Base-by-base conservation (phyloP, 2,888 invertebrate species). In the Aspidiotus rigidus region DNA sequence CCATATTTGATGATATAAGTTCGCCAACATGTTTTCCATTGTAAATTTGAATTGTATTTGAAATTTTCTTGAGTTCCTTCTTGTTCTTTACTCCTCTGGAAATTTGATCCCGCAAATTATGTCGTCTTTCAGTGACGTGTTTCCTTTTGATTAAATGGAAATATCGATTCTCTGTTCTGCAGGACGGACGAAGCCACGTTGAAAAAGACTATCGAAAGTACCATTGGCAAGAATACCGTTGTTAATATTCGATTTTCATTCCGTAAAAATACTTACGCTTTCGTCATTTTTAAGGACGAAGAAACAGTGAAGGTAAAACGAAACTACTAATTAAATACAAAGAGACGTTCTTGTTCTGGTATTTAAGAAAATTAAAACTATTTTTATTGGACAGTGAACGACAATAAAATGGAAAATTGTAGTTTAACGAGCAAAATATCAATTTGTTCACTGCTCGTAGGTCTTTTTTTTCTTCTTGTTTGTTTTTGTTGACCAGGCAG, bases 131-230 rank as follows among this genome's bases (percentile, higher is more conserved):
- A 28, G 28, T 28, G 5, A 28, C 28, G 28, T 28, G 28, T 10
- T 28, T 28, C 5, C 28, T 28, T 28, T 28, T 28, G 28, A 28
- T 28, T 28, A 5, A 28, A 28, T 62, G 9, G 15, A 2, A 54
- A 39, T 54, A 7, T 39, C 5, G 11, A 6, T 62, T 7, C 49
- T 11, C 8, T 41, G 17, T 44, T 49, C 55, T 64, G 10, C 15
- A 64, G 64, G 3, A 16, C 42, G 13, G 41, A 1, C 42, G 66
- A 66, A 56, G 57, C 66, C 11, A 8, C 39, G 7, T 1, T 66
- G 6, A 66, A 57, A 41, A 66, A 66, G n/a, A 17, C 59, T 17
- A 17, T 66, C 28, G 66, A 66, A 44, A 9, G 15, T 40, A 66
- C 28, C 11, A 28, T 59, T 15, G 66, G 66, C 8, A 17, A 42